Conservation (phyloP, 35 echinoderm and acorn worm species). For the Apostichopus californicus region DNA sequence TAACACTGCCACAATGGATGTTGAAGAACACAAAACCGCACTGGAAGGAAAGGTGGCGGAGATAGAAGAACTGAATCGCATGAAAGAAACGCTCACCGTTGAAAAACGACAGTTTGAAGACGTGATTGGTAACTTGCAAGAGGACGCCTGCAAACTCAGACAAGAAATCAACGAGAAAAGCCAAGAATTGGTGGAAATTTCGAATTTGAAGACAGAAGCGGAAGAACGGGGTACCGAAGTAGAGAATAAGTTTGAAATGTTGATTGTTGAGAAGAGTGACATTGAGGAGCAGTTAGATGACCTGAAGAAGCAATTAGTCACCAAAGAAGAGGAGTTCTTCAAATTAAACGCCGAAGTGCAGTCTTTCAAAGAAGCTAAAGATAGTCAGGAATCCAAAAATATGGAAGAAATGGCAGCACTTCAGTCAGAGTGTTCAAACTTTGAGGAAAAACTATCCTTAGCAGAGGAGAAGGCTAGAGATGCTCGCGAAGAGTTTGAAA, state of each 20-base stretch:
- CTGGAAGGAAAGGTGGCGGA: constrained; percentile 33
- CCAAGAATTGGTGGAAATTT: background rate
- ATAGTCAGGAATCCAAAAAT: constrained; percentile 21
- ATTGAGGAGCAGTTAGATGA: constrained; percentile 46
- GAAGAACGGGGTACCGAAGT: constrained; percentile 45
- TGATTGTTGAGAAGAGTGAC: constrained; percentile 39
- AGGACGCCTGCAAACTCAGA: background rate
- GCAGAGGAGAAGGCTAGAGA: background rate
- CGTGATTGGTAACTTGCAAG: background rate
- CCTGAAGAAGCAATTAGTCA: background rate
- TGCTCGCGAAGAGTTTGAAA: background rate
- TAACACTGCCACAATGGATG: background rate
- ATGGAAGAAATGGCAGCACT: constrained; percentile 62
- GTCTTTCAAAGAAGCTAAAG: background rate
- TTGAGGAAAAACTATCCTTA: constrained; percentile 33
- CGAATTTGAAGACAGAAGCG: constrained; percentile 37
- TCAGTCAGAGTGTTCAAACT: constrained; percentile 42
- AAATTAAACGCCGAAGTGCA: constrained; percentile 11
- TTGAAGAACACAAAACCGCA: too few relatives aligned
- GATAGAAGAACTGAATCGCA: constrained; percentile 5
- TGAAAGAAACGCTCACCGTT: background rate
- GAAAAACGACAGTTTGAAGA: constrained; percentile 10
- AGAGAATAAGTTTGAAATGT: constrained; percentile 35
- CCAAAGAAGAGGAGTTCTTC: constrained; percentile 11
- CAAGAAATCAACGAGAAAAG: constrained; percentile 16